A percentile compares a stretch with the other conserved stretches of the same genome.
phyloP scores from a whole-genome alignment of 2,888 invertebrate genomes.

The Aelia acuminata region DNA sequence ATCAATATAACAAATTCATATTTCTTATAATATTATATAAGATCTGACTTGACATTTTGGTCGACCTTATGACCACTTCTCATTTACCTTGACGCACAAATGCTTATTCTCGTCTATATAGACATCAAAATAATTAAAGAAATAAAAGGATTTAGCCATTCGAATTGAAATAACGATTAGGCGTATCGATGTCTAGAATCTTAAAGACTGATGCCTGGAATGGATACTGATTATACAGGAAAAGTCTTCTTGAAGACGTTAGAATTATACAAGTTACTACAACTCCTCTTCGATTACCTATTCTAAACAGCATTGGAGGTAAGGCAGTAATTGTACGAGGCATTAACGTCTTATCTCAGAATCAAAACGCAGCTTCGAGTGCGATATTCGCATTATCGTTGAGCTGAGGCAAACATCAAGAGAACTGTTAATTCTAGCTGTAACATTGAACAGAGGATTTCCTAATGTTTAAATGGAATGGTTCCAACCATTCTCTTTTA shows the following conservation, averaged over 20 bases:
- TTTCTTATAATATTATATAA: no score
- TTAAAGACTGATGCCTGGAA: neutral
- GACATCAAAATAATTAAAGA: no score
- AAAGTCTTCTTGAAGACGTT: constrained; percentile 24
- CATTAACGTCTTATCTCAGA: constrained; percentile 7
- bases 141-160: neutral
- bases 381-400: neutral
- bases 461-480: neutral
- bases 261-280: constrained; percentile 3
- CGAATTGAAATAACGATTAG: neutral
- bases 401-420: neutral
- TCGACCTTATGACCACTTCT: no score
- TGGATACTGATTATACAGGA: constrained; percentile 30
- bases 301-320: neutral
- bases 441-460: neutral
- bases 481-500: neutral
- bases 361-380: neutral
- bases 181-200: neutral
- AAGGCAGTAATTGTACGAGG: neutral
- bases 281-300: constrained; percentile 28
- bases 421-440: neutral
- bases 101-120: no score
- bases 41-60: no score
- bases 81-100: no score
- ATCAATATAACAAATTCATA: no score